These are phyloP conservation scores for Leuctra nigra DNA, from an alignment of 2,888 invertebrate genomes.

Conservation along the genomic window DNA sequence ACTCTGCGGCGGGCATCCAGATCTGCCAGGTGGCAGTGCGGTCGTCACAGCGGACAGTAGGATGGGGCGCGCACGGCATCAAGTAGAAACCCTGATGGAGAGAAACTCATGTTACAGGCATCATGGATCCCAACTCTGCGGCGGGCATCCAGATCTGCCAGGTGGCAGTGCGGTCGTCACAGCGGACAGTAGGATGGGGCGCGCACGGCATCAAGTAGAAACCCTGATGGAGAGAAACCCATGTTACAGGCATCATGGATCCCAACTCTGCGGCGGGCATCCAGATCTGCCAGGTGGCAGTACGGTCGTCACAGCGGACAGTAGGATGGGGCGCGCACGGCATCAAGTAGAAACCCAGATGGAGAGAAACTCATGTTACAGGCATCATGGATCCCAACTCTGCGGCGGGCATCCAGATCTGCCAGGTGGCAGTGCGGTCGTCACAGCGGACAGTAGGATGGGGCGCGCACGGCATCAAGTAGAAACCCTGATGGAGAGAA, in stretches of 20 bases:
- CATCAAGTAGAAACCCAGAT: conserved; percentile 55
- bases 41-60: conserved; percentile 47
- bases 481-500: conserved; percentile 51
- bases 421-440: conserved; percentile 51
- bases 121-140: conserved; percentile 34
- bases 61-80: conserved; percentile 50
- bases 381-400: conserved; percentile 27
- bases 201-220: conserved; percentile 53
- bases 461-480: conserved; percentile 50
- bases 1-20: conserved; percentile 47
- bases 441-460: conserved; percentile 47
- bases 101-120: no score
- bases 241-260: conserved; percentile 25
- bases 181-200: conserved; percentile 47
- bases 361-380: no score
- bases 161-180: conserved; percentile 48
- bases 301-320: conserved; percentile 47
- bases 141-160: conserved; percentile 55
- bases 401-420: conserved; percentile 51
- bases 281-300: conserved; percentile 53
- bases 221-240: conserved; percentile 48
- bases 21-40: conserved; percentile 52
- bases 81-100: conserved; percentile 50
- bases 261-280: conserved; percentile 43
- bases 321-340: conserved; percentile 51